Conservation (phyloP, 2,113 vertebrate genomes). For the Myrmophylax atrothorax region DNA sequence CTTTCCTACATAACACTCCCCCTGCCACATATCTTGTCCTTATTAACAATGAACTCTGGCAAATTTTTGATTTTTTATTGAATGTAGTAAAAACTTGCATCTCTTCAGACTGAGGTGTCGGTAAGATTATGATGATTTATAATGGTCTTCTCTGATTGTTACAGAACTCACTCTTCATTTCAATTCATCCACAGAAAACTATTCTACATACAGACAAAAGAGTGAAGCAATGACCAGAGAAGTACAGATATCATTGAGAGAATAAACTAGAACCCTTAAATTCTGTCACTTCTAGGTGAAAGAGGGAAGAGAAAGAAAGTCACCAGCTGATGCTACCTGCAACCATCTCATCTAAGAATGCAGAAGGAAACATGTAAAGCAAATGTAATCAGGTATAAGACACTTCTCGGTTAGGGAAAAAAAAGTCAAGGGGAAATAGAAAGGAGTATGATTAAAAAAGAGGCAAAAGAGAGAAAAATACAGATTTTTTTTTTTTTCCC, state of each 20-base stretch:
- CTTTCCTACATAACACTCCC: neutral
- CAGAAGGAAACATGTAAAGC: conserved; percentile 29
- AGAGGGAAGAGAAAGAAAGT: neutral
- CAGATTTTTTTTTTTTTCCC: neutral
- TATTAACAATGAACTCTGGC: neutral
- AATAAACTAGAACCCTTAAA: neutral
- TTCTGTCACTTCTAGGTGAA: neutral
- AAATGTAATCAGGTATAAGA: conserved; percentile 2
- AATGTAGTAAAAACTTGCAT: neutral
- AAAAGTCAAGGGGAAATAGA: neutral
- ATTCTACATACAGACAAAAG: neutral
- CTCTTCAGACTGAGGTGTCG: neutral
- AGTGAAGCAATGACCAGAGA: neutral
- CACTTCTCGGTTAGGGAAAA: neutral
- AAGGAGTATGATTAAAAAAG: neutral
- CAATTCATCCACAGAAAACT: neutral
- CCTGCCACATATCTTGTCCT: neutral
- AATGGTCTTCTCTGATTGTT: neutral
- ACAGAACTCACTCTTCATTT: neutral
- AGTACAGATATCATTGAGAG: neutral
- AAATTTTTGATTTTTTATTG: neutral
- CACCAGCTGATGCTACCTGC: neutral
- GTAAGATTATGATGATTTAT: neutral
- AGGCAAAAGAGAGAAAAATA: conserved; percentile 33
- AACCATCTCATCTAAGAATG: conserved; percentile 11